Evolutionary conservation across 2,113 vertebrate genomes (phyloP).

Genomic region (Cynopterus brachyotis): DNA sequence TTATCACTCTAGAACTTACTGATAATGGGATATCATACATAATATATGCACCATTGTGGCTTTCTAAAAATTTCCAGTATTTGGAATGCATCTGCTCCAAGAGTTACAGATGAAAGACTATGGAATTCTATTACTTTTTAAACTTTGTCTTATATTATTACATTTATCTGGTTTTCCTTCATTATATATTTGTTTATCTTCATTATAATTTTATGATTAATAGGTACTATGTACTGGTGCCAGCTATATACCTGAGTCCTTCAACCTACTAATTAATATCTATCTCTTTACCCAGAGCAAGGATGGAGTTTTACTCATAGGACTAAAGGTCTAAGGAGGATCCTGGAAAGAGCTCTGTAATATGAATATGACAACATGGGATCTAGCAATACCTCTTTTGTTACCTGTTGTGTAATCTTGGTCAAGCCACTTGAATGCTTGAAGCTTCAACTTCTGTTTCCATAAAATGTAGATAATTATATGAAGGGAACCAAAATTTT

Average conservation of each 20-base stretch:
- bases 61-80: not conserved
- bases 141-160: not conserved
- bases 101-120: not conserved
- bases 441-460: not conserved
- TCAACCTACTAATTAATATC: not conserved
- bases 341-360: not conserved
- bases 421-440: not conserved
- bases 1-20: not conserved
- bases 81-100: not conserved
- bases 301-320: not conserved
- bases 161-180: not conserved
- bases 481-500: too few relatives aligned
- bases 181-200: not conserved
- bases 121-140: not conserved
- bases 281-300: not conserved
- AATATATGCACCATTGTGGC: not conserved
- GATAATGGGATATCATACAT: too few relatives aligned
- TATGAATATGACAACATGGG: not conserved
- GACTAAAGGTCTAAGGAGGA: not conserved
- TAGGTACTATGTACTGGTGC: not conserved
- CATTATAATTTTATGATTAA: not conserved
- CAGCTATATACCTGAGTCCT: not conserved
- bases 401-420: not conserved
- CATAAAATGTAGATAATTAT: not conserved
- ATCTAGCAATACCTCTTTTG: not conserved